These are phyloP conservation scores for Scrobipalpa atriplicella DNA, from an alignment of 2,888 invertebrate genomes.

Conservation along the genomic window DNA sequence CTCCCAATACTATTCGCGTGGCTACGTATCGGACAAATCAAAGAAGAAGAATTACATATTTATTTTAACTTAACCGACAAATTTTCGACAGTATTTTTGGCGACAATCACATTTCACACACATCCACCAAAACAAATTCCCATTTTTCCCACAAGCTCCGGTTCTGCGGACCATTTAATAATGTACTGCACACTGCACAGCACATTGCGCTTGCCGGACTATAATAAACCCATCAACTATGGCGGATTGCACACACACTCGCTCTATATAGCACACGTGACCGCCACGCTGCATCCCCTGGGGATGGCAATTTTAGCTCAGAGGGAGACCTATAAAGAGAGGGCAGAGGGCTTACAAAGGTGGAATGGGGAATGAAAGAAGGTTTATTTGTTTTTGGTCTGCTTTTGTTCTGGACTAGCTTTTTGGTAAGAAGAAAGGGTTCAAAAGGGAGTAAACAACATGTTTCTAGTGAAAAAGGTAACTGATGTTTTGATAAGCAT, in stretches of 20 bases:
- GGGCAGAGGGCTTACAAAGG: neutral
- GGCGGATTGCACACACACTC: slow-evolving; percentile 45
- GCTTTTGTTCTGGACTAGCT: neutral
- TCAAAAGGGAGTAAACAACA: neutral
- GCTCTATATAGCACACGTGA: slow-evolving; percentile 47
- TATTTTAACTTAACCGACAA: no score
- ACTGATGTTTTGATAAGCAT: no score
- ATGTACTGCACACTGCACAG: slow-evolving; percentile 30
- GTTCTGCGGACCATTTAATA: slow-evolving; percentile 24
- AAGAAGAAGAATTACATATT: no score
- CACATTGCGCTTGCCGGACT: slow-evolving; percentile 30
- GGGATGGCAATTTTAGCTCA: slow-evolving; percentile 15
- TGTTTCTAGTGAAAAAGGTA: no score
- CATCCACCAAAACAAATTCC: neutral
- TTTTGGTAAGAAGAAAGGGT: neutral
- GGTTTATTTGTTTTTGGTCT: neutral
- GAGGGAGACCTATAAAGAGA: slow-evolving; percentile 33
- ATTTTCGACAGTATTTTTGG: no score
- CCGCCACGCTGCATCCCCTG: slow-evolving; percentile 39
- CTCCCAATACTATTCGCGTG: no score
- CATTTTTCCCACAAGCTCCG: slow-evolving; percentile 22
- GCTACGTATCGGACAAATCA: no score
- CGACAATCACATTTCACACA: neutral
- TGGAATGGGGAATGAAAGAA: neutral
- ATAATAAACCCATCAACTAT: slow-evolving; percentile 61